A percentile compares a stretch with the other conserved stretches of the same genome.
These are phyloP conservation scores for Colletes collaris DNA, from an alignment of 2,888 invertebrate genomes.

Conservation along the genomic window DNA sequence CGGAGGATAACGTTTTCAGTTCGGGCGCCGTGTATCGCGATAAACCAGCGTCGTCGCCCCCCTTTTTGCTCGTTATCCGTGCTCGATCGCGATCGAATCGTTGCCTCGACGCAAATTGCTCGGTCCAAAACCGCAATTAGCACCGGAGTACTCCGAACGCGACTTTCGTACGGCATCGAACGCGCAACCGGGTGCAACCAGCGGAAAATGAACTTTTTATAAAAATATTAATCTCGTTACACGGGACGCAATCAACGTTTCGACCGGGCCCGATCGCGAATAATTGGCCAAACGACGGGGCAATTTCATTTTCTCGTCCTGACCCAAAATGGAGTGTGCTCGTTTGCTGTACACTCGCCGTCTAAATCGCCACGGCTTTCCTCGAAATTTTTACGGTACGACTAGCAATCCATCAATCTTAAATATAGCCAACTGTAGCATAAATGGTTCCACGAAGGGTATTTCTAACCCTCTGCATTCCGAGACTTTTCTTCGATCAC, in stretches of 20 bases:
- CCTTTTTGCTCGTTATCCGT: conserved; percentile 22
- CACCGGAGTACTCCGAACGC: conserved; percentile 6
- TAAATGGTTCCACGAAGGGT: no score
- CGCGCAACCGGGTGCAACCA: not conserved
- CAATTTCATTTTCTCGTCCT: no score
- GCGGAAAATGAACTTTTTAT: not conserved
- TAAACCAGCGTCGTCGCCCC: conserved; percentile 1
- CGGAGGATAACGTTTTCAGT: not conserved
- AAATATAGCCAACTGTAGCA: no score
- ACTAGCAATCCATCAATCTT: no score
- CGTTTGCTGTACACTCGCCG: no score
- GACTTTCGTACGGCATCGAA: conserved; percentile 2
- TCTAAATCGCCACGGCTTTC: no score
- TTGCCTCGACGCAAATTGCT: conserved; percentile 27
- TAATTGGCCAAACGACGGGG: not conserved
- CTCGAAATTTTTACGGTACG: no score
- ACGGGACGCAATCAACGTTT: no score
- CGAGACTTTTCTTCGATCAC: no score
- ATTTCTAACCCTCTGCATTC: no score
- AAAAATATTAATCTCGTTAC: no score
- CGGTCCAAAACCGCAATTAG: conserved; percentile 40
- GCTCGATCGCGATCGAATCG: conserved; percentile 28
- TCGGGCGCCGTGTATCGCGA: conserved; percentile 10
- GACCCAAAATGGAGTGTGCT: no score
- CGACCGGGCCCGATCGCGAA: not conserved